These are phyloP conservation scores for Dermatophagoides farinae DNA, from an alignment of 1,140 invertebrate species.

Conservation along the genomic window DNA sequence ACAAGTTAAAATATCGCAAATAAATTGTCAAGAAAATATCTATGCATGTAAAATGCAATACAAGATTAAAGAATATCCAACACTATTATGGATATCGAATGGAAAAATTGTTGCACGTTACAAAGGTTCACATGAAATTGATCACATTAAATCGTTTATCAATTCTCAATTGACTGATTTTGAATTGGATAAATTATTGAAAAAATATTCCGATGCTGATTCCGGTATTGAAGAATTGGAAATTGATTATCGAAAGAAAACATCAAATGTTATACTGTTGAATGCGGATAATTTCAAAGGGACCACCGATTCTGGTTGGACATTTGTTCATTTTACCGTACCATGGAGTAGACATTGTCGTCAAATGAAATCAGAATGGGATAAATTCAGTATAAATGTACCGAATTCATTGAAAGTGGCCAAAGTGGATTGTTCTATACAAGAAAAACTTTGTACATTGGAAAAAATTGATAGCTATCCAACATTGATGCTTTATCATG, in stretches of 20 bases:
- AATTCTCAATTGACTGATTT: neutral
- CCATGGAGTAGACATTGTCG: constrained; percentile 6
- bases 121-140: neutral
- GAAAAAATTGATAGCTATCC: constrained; percentile 1
- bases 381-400: neutral
- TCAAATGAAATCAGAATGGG: neutral
- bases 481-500: neutral
- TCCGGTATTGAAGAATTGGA: neutral
- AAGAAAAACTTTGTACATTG: neutral
- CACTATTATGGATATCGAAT: neutral
- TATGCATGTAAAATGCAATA: neutral
- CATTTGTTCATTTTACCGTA: neutral
- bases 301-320: neutral
- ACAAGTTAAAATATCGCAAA: neutral
- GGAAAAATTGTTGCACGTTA: neutral
- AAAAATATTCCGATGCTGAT: neutral
- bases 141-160: neutral
- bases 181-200: neutral
- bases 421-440: neutral
- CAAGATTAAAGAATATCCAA: constrained; percentile 1
- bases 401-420: neutral
- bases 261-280: neutral
- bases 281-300: neutral
- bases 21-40: neutral
- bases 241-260: neutral